These are phyloP conservation scores for Silurus glanis DNA, from an alignment of 2,113 vertebrate genomes.

Conservation along the genomic window DNA sequence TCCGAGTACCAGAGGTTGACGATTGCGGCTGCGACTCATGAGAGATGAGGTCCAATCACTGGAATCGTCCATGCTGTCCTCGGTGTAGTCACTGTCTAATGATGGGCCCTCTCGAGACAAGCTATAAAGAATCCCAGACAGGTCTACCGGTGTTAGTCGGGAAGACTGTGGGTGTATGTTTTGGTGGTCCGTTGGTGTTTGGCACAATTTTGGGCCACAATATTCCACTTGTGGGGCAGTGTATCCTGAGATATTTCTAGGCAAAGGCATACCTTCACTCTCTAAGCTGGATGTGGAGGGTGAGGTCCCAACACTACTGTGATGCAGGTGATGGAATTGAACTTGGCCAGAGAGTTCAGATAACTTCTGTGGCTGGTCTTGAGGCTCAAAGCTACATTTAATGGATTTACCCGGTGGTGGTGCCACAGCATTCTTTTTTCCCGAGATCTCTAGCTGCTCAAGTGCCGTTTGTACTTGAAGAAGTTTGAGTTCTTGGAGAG, in stretches of 20 bases:
- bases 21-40: conserved; percentile 88
- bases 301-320: conserved; percentile 59
- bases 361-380: conserved; percentile 4
- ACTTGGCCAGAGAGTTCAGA: background rate
- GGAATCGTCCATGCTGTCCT: conserved; percentile 74
- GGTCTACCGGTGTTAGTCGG: conserved; percentile 57
- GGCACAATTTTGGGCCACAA: conserved; percentile 63
- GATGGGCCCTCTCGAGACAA: conserved; percentile 73
- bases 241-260: conserved; percentile 61
- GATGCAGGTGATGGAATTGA: conserved; percentile 41
- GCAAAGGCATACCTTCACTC: conserved; percentile 50
- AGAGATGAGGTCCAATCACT: conserved; percentile 93
- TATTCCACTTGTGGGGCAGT: conserved; percentile 62
- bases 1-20: conserved; percentile 90
- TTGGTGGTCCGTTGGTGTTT: conserved; percentile 56
- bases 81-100: conserved; percentile 68
- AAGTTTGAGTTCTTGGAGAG: conserved; percentile 94
- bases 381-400: conserved; percentile 2
- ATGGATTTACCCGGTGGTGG: conserved; percentile 35
- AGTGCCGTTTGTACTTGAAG: conserved; percentile 92
- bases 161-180: background rate
- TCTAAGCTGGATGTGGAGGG: conserved; percentile 44
- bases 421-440: conserved; percentile 55
- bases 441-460: conserved; percentile 86
- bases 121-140: conserved; percentile 68